phyloP scores from a whole-genome alignment of 1,140 invertebrate species.

The Argopecten irradians region DNA sequence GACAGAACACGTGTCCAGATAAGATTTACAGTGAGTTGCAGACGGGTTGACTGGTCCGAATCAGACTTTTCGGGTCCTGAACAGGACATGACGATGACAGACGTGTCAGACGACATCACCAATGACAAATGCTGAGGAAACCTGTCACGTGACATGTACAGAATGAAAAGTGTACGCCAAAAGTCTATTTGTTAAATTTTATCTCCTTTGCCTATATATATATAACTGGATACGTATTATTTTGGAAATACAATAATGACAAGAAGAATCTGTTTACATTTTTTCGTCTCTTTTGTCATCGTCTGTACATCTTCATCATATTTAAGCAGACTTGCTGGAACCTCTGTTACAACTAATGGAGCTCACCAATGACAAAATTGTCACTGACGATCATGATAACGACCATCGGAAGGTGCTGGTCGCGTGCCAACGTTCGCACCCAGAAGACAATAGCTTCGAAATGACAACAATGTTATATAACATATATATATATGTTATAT shows the following conservation, averaged over 20 bases:
- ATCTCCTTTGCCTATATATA: too few species aligned
- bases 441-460: neutral
- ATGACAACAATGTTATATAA: neutral
- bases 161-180: neutral
- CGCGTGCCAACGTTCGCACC: neutral
- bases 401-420: neutral
- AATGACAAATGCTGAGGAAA: slow-evolving; percentile 1
- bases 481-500: neutral
- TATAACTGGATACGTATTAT: too few species aligned
- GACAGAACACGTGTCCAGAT: neutral
- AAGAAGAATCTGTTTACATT: neutral
- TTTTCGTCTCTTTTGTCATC: neutral
- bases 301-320: neutral
- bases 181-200: neutral
- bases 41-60: neutral
- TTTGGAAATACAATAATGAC: too few species aligned
- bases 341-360: neutral
- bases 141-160: neutral
- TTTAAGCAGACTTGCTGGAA: neutral
- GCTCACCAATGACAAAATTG: neutral
- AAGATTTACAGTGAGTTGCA: neutral
- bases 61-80: neutral
- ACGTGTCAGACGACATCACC: neutral
- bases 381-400: neutral
- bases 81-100: neutral